Conservation (phyloP, 64 coral and sea anemone genomes). For the Anthopleura sola region DNA sequence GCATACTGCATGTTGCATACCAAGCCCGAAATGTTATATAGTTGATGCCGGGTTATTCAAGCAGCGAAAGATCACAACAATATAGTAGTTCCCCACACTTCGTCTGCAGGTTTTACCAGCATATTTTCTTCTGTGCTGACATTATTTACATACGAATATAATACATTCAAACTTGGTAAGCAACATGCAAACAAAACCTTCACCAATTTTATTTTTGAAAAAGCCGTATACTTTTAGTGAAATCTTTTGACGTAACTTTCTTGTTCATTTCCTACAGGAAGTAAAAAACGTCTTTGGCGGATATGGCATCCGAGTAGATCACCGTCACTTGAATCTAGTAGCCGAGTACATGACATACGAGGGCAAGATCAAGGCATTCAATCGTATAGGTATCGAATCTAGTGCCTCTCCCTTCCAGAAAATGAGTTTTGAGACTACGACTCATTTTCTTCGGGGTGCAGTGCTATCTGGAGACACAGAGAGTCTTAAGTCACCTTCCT, state of each 20-base stretch:
- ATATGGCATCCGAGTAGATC: constrained; percentile 81
- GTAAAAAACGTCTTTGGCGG: constrained; percentile 88
- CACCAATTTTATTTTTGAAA: too few relatives aligned
- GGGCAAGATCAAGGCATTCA: constrained; percentile 91
- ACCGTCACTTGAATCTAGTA: constrained; percentile 79
- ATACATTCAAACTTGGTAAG: too few relatives aligned
- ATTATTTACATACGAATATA: too few relatives aligned
- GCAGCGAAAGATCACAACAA: too few relatives aligned
- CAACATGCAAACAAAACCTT: too few relatives aligned
- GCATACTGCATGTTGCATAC: too few relatives aligned
- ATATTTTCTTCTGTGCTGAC: too few relatives aligned
- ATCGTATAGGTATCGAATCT: constrained; percentile 91
- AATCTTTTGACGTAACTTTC: not conserved
- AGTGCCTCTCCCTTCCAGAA: constrained; percentile 96
- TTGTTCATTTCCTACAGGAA: constrained; percentile 44
- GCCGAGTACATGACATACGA: constrained; percentile 98
- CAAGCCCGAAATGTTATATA: too few relatives aligned
- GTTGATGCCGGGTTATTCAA: too few relatives aligned
- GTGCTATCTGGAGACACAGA: constrained; percentile 83
- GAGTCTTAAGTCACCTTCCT: constrained; percentile 74
- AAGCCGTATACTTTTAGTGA: too few relatives aligned
- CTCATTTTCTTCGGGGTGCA: constrained; percentile 85
- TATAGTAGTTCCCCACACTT: too few relatives aligned
- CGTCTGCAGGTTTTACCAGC: too few relatives aligned
- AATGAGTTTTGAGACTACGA: constrained; percentile 99